A percentile compares a stretch with the other conserved stretches of the same genome.
Conservation (phyloP, 2,797 vertebrate genomes). For the Manis crassicaudata region DNA sequence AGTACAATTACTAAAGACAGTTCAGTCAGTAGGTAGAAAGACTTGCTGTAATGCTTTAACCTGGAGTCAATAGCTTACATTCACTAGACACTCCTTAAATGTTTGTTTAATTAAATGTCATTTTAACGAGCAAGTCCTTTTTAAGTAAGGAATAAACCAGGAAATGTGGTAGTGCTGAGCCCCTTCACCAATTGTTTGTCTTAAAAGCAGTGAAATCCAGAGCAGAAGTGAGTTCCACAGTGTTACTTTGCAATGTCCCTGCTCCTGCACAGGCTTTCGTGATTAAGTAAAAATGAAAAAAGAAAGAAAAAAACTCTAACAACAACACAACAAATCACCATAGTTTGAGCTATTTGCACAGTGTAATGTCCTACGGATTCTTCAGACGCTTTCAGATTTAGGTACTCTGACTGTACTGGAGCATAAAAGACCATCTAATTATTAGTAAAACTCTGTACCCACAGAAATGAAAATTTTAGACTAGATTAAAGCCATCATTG, state of each 20-base stretch:
- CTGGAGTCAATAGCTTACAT: background rate
- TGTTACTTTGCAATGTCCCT: background rate
- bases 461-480: background rate
- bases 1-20: background rate
- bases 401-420: background rate
- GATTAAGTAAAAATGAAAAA: background rate
- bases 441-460: background rate
- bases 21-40: background rate
- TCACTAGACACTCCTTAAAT: background rate
- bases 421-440: background rate
- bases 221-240: background rate
- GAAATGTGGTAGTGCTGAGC: background rate
- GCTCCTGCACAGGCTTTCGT: background rate
- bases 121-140: background rate
- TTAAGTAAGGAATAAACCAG: slow-evolving; percentile 21
- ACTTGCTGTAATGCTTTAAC: background rate
- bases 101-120: background rate
- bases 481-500: background rate
- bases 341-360: background rate
- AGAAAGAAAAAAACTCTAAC: background rate
- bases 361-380: background rate
- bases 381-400: background rate
- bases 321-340: background rate
- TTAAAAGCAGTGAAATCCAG: background rate
- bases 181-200: background rate